These are phyloP conservation scores for Cotesia chilonis DNA, from an alignment of 1,140 invertebrate species.

Conservation along the genomic window DNA sequence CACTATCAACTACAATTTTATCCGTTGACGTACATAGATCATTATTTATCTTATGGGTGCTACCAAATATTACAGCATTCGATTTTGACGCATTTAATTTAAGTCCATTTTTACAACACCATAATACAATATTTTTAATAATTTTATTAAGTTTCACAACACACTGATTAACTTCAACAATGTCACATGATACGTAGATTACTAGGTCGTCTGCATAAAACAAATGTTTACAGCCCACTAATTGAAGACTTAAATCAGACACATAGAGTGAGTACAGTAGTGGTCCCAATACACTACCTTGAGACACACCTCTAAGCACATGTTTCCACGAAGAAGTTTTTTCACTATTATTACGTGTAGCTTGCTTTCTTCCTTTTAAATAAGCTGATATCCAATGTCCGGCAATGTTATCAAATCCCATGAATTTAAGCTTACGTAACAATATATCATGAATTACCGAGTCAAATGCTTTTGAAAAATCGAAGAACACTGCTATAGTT, in stretches of 20 bases:
- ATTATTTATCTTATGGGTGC: too few relatives aligned
- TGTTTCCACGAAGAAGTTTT: background rate
- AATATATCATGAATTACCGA: conserved; percentile 34
- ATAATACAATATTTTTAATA: too few relatives aligned
- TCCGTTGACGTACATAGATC: too few relatives aligned
- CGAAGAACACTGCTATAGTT: conserved; percentile 29
- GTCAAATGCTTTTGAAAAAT: conserved; percentile 40
- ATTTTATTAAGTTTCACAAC: too few relatives aligned
- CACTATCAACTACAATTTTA: too few relatives aligned
- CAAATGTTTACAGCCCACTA: background rate
- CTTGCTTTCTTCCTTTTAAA: background rate
- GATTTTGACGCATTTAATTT: too few relatives aligned
- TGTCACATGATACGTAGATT: background rate
- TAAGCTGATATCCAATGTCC: background rate
- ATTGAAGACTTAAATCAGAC: background rate
- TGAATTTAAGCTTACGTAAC: conserved; percentile 28
- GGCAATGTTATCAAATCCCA: conserved; percentile 5
- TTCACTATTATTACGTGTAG: background rate
- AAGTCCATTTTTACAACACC: too few relatives aligned
- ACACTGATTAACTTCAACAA: too few relatives aligned
- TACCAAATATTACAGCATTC: too few relatives aligned
- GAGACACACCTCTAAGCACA: background rate
- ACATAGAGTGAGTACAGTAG: conserved; percentile 8
- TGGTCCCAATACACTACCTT: conserved; percentile 11
- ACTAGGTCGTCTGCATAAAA: conserved; percentile 37